Evolutionary conservation across 2,113 vertebrate genomes (phyloP).

Genomic region (Poicephalus gulielmi): DNA sequence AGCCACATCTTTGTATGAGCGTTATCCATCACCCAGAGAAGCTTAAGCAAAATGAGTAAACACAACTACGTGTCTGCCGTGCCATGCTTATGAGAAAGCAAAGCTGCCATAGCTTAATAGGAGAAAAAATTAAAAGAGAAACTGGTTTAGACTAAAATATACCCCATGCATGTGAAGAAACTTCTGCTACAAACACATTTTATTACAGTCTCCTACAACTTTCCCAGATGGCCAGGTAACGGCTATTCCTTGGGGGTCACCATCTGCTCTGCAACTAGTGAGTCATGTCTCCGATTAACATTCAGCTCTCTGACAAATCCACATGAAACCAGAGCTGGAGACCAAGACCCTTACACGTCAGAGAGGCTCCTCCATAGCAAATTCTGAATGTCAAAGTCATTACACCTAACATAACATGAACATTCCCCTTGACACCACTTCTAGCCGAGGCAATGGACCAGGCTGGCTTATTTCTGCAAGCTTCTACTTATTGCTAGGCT

Average conservation of each 20-base stretch:
- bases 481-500: background rate
- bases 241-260: background rate
- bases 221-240: constrained; percentile 20
- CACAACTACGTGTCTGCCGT: background rate
- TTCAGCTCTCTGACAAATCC: background rate
- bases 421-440: background rate
- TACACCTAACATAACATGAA: background rate
- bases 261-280: background rate
- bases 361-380: background rate
- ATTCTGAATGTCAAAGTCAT: background rate
- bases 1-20: background rate
- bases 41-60: background rate
- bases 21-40: background rate
- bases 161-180: background rate
- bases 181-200: background rate
- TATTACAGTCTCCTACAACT: background rate
- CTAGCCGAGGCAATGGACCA: background rate
- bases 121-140: background rate
- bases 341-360: background rate
- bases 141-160: background rate
- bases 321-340: background rate
- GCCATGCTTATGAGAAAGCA: background rate
- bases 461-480: background rate
- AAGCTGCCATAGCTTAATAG: background rate
- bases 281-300: background rate